Base-by-base conservation (phyloP, 2,797 vertebrate species). In the Artibeus lituratus region DNA sequence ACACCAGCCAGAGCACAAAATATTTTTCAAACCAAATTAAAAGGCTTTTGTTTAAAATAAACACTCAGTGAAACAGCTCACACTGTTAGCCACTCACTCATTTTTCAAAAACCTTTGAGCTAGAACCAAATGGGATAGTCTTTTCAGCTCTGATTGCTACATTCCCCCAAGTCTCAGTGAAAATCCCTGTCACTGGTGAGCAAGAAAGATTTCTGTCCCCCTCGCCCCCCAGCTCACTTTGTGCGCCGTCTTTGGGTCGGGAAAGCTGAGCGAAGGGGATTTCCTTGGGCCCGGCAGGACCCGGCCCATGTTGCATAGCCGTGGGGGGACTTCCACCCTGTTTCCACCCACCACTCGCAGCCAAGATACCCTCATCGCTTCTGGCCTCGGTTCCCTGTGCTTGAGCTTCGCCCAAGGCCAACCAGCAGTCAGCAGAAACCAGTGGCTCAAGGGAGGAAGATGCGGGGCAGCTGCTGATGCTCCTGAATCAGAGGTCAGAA, bases 11-110 rank as follows among this genome's bases (percentile, higher is more conserved):
- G 59, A 12, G 26, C 59, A 69, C 3, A 92, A 87, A 93, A 65
- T n/a, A n/a, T n/a, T n/a, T 74, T 84, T 74, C 44, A 87, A 91
- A 51, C 47, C 67, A 65, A 55, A 77, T 44, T 77, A 74, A 93
- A 92, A 42, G 22, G 7, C 37, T 80, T 91, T 62, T 88, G 42
- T 87, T 89, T 91, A 81, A 93, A 74, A 70, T 11, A 89, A 69
- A 49, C 39, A 81, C 37, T 10, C 65, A 47, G 19, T 32, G n/a
- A 80, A 59, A 81, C 47, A 42, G 9, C 76, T 82, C 53, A 90
- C 77, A 93, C 53, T 73, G 19, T 55, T 57, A 86, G 15, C 22
- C 9, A 4, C 19, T 47, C 32, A 3, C n/a, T 29, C 62, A 7
- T 85, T 87, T 84, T 51, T 72, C 72, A 37, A 83, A 96, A 81